phyloP scores from a whole-genome alignment of 2,113 vertebrate species.

The Cyprinodon brontotheroides region DNA sequence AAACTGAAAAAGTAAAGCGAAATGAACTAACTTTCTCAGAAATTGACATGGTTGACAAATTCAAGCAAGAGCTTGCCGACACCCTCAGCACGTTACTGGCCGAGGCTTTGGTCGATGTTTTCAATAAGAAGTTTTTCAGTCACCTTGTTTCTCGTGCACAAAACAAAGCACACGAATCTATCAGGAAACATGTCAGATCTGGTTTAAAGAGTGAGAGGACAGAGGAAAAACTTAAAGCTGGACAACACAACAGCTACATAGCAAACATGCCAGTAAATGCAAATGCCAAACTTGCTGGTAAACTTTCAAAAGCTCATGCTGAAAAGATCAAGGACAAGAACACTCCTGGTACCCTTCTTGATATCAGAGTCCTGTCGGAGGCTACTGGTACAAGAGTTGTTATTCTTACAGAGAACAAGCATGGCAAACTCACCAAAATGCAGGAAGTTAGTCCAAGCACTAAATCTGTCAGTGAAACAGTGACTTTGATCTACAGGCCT shows the following conservation, averaged over 20 bases:
- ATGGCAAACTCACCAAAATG: slow-evolving; percentile 15
- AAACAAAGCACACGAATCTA: not conserved
- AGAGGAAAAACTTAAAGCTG: slow-evolving; percentile 27
- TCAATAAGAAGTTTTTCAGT: slow-evolving; percentile 44
- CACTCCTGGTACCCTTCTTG: slow-evolving; percentile 17
- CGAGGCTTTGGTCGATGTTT: slow-evolving; percentile 23
- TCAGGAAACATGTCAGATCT: not conserved
- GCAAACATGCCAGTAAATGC: not conserved
- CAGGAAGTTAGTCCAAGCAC: slow-evolving; percentile 15
- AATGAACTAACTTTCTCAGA: slow-evolving; percentile 8
- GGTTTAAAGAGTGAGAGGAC: slow-evolving; percentile 8
- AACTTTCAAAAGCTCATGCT: not conserved
- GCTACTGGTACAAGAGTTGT: slow-evolving; percentile 12
- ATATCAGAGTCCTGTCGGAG: slow-evolving; percentile 38
- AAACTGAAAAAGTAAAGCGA: not conserved
- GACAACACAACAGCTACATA: slow-evolving; percentile 30
- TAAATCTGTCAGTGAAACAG: not conserved
- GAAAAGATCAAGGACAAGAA: slow-evolving; percentile 1
- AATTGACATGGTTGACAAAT: slow-evolving; percentile 2
- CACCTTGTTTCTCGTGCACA: slow-evolving; percentile 18
- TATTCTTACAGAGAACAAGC: slow-evolving; percentile 20
- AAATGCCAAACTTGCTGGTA: not conserved
- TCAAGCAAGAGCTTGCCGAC: slow-evolving; percentile 16
- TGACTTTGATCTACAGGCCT: slow-evolving; percentile 38
- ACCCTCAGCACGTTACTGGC: slow-evolving; percentile 3